phyloP scores from a whole-genome alignment of 2,113 vertebrate genomes.

The Actenoides hombroni region DNA sequence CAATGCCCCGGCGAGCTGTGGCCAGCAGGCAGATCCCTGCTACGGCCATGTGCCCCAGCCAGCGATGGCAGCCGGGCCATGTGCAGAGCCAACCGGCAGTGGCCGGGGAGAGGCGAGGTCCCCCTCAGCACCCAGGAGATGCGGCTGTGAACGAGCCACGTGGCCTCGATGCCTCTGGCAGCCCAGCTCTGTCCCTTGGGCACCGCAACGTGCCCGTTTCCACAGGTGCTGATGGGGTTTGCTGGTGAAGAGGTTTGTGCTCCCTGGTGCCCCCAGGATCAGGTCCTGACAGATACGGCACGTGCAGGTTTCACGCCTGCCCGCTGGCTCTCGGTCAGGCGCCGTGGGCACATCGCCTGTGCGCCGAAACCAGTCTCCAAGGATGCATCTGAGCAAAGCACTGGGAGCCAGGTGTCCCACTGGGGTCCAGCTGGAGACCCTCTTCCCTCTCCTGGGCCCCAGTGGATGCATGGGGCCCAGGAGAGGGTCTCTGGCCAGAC shows the following conservation, averaged over 20 bases:
- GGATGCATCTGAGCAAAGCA: neutral
- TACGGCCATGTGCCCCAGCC: neutral
- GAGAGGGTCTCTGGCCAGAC: neutral
- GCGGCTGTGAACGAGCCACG: neutral
- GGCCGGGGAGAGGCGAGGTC: neutral
- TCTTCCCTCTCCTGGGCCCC: neutral
- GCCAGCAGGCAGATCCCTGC: neutral
- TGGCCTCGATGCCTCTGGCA: neutral
- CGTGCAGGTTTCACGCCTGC: accelerated
- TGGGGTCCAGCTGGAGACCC: neutral
- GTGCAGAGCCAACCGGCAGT: accelerated
- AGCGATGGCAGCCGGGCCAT: accelerated
- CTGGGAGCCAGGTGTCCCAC: accelerated
- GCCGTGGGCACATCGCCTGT: accelerated
- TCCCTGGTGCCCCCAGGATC: accelerated
- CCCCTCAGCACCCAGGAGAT: neutral
- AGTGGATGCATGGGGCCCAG: neutral
- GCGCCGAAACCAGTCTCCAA: neutral
- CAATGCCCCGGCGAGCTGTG: neutral
- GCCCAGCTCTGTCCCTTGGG: neutral
- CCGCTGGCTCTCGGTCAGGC: accelerated
- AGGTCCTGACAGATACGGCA: neutral
- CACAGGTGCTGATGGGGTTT: accelerated
- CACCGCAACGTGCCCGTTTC: accelerated
- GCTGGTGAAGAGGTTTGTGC: neutral